These are phyloP conservation scores for Drosophila mimica DNA, from an alignment of 2,888 invertebrate species.

Conservation along the genomic window DNA sequence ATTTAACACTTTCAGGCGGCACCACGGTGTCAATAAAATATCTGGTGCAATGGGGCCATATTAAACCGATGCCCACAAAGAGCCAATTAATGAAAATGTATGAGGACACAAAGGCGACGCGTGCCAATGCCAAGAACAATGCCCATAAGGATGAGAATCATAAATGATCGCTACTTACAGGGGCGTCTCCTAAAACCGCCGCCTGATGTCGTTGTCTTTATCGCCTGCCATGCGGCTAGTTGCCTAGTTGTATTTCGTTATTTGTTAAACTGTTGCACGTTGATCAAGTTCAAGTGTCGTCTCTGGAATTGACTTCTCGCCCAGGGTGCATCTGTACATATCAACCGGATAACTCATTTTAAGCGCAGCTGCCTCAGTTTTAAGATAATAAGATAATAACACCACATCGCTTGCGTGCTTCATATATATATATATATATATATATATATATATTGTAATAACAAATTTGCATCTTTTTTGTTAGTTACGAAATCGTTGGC, in stretches of 20 bases:
- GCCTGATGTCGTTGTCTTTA: constrained; percentile 30
- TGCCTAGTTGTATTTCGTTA: constrained; percentile 55
- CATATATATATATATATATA: constrained; percentile 11
- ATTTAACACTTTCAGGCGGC: constrained; percentile 87
- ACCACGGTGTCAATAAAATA: constrained; percentile 94
- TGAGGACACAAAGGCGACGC: constrained; percentile 85
- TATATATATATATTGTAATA: constrained; percentile 38
- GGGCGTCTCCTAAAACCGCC: constrained; percentile 27
- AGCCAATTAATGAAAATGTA: constrained; percentile 88
- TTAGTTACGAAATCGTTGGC: constrained; percentile 52
- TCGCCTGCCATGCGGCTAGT: constrained; percentile 43
- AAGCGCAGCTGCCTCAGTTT: constrained; percentile 17
- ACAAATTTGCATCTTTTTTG: constrained; percentile 40
- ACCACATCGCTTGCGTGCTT: constrained; percentile 12
- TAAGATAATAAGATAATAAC: constrained; percentile 1
- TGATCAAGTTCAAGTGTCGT: constrained; percentile 21
- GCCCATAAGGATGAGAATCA: constrained; percentile 54
- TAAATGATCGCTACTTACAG: constrained; percentile 59
- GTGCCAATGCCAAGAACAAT: constrained; percentile 70
- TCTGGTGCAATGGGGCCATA: constrained; percentile 91
- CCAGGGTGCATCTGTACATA: constrained; percentile 31
- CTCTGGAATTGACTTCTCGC: constrained; percentile 35
- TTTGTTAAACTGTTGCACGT: constrained; percentile 58
- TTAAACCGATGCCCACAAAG: constrained; percentile 92
- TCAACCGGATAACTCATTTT: constrained; percentile 13